These are phyloP conservation scores for Nematopogon swammerdamellus DNA, from an alignment of 2,888 invertebrate genomes.

Conservation along the genomic window DNA sequence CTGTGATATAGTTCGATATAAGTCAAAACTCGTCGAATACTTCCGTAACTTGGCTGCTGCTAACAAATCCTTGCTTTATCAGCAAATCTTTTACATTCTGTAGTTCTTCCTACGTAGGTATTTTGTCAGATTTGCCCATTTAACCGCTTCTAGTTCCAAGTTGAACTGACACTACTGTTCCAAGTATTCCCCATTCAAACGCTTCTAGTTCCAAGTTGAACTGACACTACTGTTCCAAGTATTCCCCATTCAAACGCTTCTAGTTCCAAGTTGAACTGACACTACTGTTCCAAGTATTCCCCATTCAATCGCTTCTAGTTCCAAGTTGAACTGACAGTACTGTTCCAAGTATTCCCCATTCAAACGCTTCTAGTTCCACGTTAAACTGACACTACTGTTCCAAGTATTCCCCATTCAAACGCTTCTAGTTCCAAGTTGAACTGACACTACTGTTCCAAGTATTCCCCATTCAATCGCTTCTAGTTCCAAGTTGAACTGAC, in stretches of 20 bases:
- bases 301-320: conserved; percentile 9
- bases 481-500: conserved; percentile 5
- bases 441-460: background rate
- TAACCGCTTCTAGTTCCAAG: conserved; percentile 6
- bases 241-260: conserved; percentile 10
- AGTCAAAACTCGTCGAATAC: conserved; percentile 17
- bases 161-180: conserved; percentile 1
- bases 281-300: conserved; percentile 2
- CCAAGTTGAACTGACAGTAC: conserved; percentile 3
- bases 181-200: background rate
- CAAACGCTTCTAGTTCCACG: conserved; percentile 7
- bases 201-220: too few species aligned
- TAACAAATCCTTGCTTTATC: conserved; percentile 13
- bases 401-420: conserved; percentile 9
- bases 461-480: conserved; percentile 10
- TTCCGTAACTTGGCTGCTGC: conserved; percentile 13
- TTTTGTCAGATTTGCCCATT: conserved; percentile 13
- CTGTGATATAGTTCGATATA: conserved; percentile 16
- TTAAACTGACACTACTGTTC: conserved; percentile 1
- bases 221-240: conserved; percentile 7
- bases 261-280: conserved; percentile 5
- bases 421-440: conserved; percentile 6
- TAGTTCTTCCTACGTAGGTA: conserved; percentile 16
- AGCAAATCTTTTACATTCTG: conserved; percentile 12
- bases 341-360: conserved; percentile 7